These are phyloP conservation scores for Petrocephalus schoutedeni DNA, from an alignment of 2,797 vertebrate genomes.

Conservation along the genomic window DNA sequence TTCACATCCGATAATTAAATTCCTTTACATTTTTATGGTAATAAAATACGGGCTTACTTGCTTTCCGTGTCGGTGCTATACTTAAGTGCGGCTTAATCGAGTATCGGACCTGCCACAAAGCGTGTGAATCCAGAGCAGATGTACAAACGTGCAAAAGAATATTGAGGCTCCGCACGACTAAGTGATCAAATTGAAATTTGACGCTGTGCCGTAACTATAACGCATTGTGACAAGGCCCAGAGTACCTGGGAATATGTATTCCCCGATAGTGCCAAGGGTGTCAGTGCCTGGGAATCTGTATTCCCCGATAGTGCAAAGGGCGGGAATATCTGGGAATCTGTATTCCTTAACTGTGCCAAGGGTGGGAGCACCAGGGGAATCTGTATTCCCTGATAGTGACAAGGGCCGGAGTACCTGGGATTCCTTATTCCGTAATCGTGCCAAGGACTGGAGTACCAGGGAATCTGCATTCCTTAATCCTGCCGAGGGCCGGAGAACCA, in stretches of 20 bases:
- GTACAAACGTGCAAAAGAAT: neutral
- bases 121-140: neutral
- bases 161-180: neutral
- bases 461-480: neutral
- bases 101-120: neutral
- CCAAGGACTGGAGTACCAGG: neutral
- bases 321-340: too few relatives aligned
- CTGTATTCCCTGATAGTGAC: neutral
- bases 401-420: neutral
- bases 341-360: neutral
- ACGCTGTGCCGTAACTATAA: neutral
- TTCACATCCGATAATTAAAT: neutral
- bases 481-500: neutral
- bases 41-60: neutral
- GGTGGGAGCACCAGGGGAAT: neutral
- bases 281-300: neutral
- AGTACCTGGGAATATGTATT: neutral
- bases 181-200: neutral
- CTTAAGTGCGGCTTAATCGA: neutral
- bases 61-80: neutral
- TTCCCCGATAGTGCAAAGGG: neutral
- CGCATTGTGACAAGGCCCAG: neutral
- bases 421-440: neutral
- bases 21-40: conserved; percentile 10
- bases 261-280: neutral